phyloP scores from a whole-genome alignment of 2,888 invertebrate species.

The Ichneumoninae sp. region DNA sequence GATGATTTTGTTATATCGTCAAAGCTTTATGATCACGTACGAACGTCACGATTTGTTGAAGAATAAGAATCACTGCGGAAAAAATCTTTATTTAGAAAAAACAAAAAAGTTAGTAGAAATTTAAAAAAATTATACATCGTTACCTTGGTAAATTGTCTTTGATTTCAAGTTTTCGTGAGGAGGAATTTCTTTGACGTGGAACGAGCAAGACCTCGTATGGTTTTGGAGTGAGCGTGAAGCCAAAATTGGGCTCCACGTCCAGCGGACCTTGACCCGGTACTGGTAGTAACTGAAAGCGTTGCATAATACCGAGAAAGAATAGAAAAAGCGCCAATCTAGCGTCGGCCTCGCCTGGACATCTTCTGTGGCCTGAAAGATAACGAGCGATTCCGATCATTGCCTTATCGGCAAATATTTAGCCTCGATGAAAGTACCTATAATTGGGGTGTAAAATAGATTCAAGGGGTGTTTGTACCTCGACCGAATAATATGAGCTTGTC shows the following conservation, averaged over 20 bases:
- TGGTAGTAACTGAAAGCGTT: conserved; percentile 85
- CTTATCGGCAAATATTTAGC: neutral
- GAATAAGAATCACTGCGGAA: conserved; percentile 1
- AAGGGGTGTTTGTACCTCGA: conserved; percentile 78
- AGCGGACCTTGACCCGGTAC: conserved; percentile 83
- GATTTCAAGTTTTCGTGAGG: neutral
- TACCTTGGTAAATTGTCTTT: conserved; percentile 55
- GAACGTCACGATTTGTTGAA: conserved; percentile 50
- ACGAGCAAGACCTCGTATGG: conserved; percentile 85
- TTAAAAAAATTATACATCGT: no score
- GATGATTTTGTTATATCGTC: conserved; percentile 87
- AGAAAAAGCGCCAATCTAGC: conserved; percentile 88
- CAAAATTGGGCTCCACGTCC: conserved; percentile 84
- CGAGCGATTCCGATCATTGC: neutral
- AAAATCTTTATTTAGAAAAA: conserved; percentile 12
- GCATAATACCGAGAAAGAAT: conserved; percentile 87
- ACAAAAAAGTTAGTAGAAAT: neutral
- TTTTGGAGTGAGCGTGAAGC: conserved; percentile 86
- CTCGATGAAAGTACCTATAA: neutral
- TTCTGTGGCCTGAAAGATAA: conserved; percentile 86
- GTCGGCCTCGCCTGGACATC: conserved; percentile 88
- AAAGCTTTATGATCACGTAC: conserved; percentile 85
- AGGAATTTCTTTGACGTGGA: conserved; percentile 67
- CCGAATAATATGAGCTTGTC: conserved; percentile 83
- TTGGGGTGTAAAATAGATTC: neutral